Evolutionary conservation across 1,140 invertebrate genomes (phyloP).

Genomic region (Drosophila chauvacae): DNA sequence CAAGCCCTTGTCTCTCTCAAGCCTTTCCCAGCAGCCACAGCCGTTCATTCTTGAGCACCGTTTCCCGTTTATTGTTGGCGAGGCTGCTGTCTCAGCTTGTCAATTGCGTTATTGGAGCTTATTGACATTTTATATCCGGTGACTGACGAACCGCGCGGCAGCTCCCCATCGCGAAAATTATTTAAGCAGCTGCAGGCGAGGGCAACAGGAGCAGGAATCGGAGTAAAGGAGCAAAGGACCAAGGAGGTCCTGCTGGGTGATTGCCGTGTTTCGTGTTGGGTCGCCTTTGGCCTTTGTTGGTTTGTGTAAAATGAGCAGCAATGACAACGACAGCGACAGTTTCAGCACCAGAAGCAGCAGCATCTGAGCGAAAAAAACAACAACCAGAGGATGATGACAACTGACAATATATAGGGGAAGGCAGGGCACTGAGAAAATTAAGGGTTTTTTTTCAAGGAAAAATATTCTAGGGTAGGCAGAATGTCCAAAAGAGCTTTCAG

Average conservation of each 20-base stretch:
- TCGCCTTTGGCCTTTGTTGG: slow-evolving; percentile 66
- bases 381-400: slow-evolving; percentile 32
- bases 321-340: slow-evolving; percentile 52
- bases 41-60: slow-evolving; percentile 5
- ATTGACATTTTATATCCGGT: slow-evolving; percentile 79
- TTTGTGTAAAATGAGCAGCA: slow-evolving; percentile 73
- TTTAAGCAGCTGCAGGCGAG: slow-evolving; percentile 68
- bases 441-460: not conserved
- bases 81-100: slow-evolving; percentile 65
- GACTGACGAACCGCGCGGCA: slow-evolving; percentile 30
- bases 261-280: slow-evolving; percentile 42
- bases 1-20: not conserved
- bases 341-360: not conserved
- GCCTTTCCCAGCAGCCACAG: slow-evolving; percentile 1
- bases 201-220: slow-evolving; percentile 12
- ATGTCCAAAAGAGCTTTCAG: not conserved
- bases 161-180: slow-evolving; percentile 63
- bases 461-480: not conserved
- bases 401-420: slow-evolving; percentile 15
- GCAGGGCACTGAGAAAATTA: slow-evolving; percentile 6
- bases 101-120: slow-evolving; percentile 82
- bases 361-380: slow-evolving; percentile 16
- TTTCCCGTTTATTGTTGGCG: slow-evolving; percentile 45
- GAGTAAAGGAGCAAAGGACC: not conserved
- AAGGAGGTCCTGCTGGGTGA: slow-evolving; percentile 21